Percentiles rank a stretch among this genome's conserved stretches.
phyloP scores from a whole-genome alignment of 30 jellyfish, hydroid and myxozoan species.

The Aurelia coerulea region DNA sequence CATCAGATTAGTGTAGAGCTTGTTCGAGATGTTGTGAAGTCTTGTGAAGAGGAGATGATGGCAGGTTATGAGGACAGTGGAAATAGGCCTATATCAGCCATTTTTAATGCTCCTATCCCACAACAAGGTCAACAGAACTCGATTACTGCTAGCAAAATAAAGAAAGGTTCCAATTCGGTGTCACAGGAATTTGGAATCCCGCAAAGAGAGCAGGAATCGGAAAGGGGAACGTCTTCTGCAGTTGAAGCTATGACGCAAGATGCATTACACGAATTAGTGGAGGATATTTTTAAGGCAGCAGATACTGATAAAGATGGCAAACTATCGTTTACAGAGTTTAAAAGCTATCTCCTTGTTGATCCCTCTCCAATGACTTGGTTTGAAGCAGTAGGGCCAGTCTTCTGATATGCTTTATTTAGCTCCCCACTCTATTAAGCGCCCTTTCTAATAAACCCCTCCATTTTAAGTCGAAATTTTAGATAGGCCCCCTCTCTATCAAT shows the following conservation, averaged over 20 bases:
- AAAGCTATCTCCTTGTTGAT: slow-evolving; percentile 74
- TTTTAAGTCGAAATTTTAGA: no score
- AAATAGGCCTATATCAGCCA: slow-evolving; percentile 94
- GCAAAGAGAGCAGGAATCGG: slow-evolving; percentile 17
- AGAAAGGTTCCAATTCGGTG: neutral
- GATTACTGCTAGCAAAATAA: neutral
- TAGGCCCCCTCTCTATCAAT: no score
- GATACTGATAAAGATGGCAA: slow-evolving; percentile 90
- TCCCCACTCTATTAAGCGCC: no score
- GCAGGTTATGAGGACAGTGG: slow-evolving; percentile 91
- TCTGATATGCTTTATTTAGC: neutral
- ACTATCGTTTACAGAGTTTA: slow-evolving; percentile 79
- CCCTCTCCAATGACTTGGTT: slow-evolving; percentile 94
- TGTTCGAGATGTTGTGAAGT: slow-evolving; percentile 95
- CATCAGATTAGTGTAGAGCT: slow-evolving; percentile 91
- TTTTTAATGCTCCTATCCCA: slow-evolving; percentile 97
- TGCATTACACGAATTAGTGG: slow-evolving; percentile 89
- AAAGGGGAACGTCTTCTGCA: slow-evolving; percentile 71
- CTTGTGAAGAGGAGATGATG: slow-evolving; percentile 98
- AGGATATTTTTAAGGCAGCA: slow-evolving; percentile 74
- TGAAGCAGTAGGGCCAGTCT: slow-evolving; percentile 92
- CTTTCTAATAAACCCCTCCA: no score
- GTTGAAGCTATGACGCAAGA: slow-evolving; percentile 99
- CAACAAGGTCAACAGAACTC: slow-evolving; percentile 31
- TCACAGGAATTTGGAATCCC: slow-evolving; percentile 4